Evolutionary conservation across 2,797 vertebrate genomes (phyloP), one percentile per base, ranked within the genome.

Genomic region (Diceros bicornis): DNA sequence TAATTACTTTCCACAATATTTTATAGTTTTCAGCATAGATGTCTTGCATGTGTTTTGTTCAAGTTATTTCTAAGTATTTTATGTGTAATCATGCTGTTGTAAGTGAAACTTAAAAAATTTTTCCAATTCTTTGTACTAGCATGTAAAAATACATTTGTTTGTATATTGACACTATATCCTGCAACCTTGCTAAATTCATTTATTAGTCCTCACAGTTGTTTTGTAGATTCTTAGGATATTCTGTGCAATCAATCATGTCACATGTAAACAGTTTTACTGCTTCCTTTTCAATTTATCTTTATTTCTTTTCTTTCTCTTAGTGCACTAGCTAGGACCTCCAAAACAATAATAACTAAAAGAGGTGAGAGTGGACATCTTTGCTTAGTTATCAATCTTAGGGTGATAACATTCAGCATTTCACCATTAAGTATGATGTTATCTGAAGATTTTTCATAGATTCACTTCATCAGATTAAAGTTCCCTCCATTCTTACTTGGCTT

Each of bases 111-210:
- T 92, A 18, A 23, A 44, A 96, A 86, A 68, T 72, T 79, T 95
- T 86, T 87, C 34, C 20, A 69, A 41, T 55, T 81, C 20, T 87
- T 96, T 77, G 16, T 71, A 13, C 20, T 61, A 75, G 12, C 7
- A 85, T 91, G 20, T 41, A 85, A 92, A 97, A 93, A 44, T 34
- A 41, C 11, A 50, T 32, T 59, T 75, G 25, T 89, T 77, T 37
- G 4, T 37, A 5, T 81, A 32, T 44, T 9, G 8, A 69, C 64
- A 96, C 61, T 50, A 41, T 55, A 77, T 27, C 21, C 57, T 52
- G 27, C 18, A 37, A 37, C 6, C n/a, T 37, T 55, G 13, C 17
- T 89, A 37, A 93, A 44, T 82, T 82, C 23, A 50, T 34, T 89
- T 69, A 55, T n/a, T 64, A 59, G 18, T 64, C 6, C 25, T n/a